Conservation (phyloP, 2,888 invertebrate genomes). For the Nemoura dubitans region DNA sequence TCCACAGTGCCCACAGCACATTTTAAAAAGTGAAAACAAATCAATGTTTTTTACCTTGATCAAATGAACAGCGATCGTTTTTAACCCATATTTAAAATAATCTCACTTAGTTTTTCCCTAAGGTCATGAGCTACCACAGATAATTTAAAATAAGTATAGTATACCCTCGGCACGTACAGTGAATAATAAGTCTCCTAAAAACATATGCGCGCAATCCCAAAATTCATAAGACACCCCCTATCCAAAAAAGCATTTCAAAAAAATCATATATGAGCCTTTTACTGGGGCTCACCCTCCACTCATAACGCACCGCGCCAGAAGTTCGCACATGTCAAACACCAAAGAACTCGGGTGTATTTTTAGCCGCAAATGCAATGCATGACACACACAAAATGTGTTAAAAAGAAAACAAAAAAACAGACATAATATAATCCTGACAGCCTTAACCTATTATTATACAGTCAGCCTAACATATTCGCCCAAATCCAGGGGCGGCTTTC, state of each 20-base stretch:
- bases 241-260: background rate
- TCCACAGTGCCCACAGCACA: too few species aligned
- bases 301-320: slow-evolving; percentile 7
- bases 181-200: background rate
- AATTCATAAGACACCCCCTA: slow-evolving; percentile 23
- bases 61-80: too few species aligned
- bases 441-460: background rate
- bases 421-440: background rate
- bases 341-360: slow-evolving; percentile 14
- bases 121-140: too few species aligned
- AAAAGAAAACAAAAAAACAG: background rate
- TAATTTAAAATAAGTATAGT: too few species aligned
- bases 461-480: background rate
- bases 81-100: too few species aligned
- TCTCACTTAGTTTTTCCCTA: too few species aligned
- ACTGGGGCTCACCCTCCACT: slow-evolving; percentile 19
- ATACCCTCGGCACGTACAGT: too few species aligned
- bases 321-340: slow-evolving; percentile 41
- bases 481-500: background rate
- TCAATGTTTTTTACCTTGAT: too few species aligned
- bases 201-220: background rate
- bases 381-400: background rate
- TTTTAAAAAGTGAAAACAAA: too few species aligned
- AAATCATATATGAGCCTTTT: slow-evolving; percentile 26
- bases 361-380: slow-evolving; percentile 29